Evolutionary conservation across 2,797 vertebrate species (phyloP).

Genomic region (Delichon dasypus): DNA sequence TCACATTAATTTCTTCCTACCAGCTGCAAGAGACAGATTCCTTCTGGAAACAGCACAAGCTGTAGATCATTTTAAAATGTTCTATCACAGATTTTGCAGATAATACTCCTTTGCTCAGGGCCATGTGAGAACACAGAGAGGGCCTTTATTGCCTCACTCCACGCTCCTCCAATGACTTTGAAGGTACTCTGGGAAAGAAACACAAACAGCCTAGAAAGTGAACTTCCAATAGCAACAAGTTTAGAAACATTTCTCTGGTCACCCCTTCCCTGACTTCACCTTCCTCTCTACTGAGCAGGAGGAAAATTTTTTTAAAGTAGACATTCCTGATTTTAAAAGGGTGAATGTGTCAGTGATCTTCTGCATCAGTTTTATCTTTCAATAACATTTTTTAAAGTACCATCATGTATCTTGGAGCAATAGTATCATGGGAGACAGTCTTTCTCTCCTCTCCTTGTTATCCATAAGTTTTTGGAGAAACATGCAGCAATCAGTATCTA

Average conservation of each 20-base stretch:
- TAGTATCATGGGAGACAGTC: background rate
- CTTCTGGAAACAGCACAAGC: background rate
- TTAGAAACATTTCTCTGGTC: background rate
- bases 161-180: background rate
- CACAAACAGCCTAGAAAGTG: background rate
- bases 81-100: background rate
- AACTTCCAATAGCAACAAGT: background rate
- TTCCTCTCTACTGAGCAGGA: background rate
- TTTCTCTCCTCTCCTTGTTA: background rate
- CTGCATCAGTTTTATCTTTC: background rate
- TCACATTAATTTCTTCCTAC: background rate
- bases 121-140: background rate
- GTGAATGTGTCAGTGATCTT: background rate
- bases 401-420: background rate
- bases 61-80: background rate
- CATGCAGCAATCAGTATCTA: background rate
- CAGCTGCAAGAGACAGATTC: background rate
- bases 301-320: background rate
- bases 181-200: background rate
- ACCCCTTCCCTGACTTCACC: background rate
- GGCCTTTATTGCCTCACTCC: background rate
- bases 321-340: background rate
- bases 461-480: background rate
- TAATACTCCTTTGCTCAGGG: background rate
- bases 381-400: background rate